A percentile compares a stretch with the other conserved stretches of the same genome.
Conservation (phyloP, 2,888 invertebrate species). For the Rotaria macrura region DNA sequence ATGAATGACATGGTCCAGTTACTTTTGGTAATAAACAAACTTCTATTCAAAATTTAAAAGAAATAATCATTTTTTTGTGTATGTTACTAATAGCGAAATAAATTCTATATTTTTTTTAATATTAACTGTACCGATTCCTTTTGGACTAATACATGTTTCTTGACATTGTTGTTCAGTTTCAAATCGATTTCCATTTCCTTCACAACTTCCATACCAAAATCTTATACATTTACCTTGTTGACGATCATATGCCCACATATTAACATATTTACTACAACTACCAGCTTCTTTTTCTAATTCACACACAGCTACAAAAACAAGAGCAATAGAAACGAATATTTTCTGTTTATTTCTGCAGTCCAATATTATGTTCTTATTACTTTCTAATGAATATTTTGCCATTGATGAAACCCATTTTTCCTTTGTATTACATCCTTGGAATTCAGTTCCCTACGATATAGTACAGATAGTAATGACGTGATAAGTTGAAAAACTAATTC, state of each 20-base stretch:
- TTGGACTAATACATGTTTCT: slow-evolving; percentile 38
- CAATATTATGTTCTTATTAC: background rate
- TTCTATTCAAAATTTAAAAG: background rate
- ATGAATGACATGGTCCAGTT: slow-evolving; percentile 18
- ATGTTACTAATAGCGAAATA: too few relatives aligned
- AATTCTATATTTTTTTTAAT: too few relatives aligned
- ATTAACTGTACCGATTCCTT: slow-evolving; percentile 13
- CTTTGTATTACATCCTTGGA: background rate
- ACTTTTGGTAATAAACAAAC: slow-evolving; percentile 30
- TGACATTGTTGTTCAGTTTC: slow-evolving; percentile 70
- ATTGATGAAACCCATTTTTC: background rate
- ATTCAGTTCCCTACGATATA: background rate
- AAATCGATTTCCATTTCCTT: slow-evolving; percentile 76
- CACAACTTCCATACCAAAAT: slow-evolving; percentile 53
- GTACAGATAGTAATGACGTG: too few relatives aligned
- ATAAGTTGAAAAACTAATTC: too few relatives aligned
- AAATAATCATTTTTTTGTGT: background rate
- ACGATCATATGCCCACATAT: slow-evolving; percentile 24
- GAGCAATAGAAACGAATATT: background rate
- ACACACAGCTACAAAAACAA: slow-evolving; percentile 28
- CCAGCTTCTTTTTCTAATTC: slow-evolving; percentile 22
- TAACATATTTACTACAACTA: slow-evolving; percentile 27
- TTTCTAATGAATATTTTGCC: background rate
- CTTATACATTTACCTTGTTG: slow-evolving; percentile 27
- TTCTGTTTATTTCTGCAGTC: background rate